phyloP scores from a whole-genome alignment of 2,888 invertebrate species.

The Neoitamus cyanurus region DNA sequence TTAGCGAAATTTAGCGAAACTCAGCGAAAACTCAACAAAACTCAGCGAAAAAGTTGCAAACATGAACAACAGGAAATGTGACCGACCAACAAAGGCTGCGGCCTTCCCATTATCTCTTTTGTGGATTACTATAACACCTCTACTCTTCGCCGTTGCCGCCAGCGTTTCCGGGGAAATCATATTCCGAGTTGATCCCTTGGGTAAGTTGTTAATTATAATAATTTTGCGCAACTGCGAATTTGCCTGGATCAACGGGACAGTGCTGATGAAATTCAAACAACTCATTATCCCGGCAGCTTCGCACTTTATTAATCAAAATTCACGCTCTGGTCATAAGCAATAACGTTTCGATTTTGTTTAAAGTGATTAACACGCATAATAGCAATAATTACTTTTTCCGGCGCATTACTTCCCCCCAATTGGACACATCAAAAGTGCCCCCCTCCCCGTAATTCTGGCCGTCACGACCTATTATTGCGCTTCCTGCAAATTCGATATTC shows the following conservation, averaged over 20 bases:
- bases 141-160: neutral
- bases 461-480: neutral
- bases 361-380: neutral
- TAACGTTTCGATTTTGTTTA: neutral
- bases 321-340: neutral
- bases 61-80: neutral
- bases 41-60: neutral
- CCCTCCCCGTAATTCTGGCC: neutral
- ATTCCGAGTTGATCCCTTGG: slow-evolving; percentile 56
- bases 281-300: neutral
- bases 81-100: neutral
- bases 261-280: neutral
- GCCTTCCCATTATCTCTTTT: neutral
- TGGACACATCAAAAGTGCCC: neutral
- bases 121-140: neutral
- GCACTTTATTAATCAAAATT: neutral
- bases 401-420: neutral
- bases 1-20: neutral
- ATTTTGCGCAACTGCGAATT: neutral
- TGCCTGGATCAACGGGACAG: neutral
- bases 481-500: neutral
- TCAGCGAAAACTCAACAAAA: neutral
- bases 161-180: slow-evolving; percentile 59
- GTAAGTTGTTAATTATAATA: neutral
- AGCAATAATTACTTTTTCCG: neutral